Base-by-base conservation (phyloP, 2,888 invertebrate genomes). In the Drosophila falleni region DNA sequence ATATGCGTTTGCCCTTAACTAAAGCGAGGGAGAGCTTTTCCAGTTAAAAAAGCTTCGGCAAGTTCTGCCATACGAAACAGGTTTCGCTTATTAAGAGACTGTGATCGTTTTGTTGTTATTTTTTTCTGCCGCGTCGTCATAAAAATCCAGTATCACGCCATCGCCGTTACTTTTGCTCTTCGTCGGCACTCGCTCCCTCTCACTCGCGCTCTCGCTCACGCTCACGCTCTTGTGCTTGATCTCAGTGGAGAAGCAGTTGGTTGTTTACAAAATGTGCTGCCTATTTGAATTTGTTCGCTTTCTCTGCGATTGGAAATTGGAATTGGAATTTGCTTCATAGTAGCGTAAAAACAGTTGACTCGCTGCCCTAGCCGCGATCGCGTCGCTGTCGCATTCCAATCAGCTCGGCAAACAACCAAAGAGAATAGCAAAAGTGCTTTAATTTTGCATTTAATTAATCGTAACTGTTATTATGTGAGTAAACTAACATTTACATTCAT, bases 281-380 rank as follows among this genome's bases (percentile, higher is more conserved):
- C 35, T 67, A 78, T 71, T 71, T 75, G 76, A 72, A 68, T 71
- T 55, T 67, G 49, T 53, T 72, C 29, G 80, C 76, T 86, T 80
- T 87, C 80, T 80, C 81, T 70, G 68, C 68, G 64, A 84, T 90
- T 90, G 90, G 84, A 89, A 90, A 88, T 84, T 90, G 77, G 78
- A 89, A 87, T 85, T 90, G 75, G 79, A 87, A 82, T 74, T 76
- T 76, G 53, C 51, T 73, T 59, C 65, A 33, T 66, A 23, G 49
- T 23, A 23, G 23, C 39, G 33, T 67, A 54, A 80, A 59, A 71
- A 37, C 75, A 77, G 86, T 88, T 80, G 77, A 79, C 63, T 80
- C 78, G 84, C 76, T 78, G 82, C 71, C 79, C 80, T 81, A 69
- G 80, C 73, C 70, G 54, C 56, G 79, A 76, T 68, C 80, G 77